phyloP scores from a whole-genome alignment of 1,140 invertebrate species.

The Brachystomella parvula region DNA sequence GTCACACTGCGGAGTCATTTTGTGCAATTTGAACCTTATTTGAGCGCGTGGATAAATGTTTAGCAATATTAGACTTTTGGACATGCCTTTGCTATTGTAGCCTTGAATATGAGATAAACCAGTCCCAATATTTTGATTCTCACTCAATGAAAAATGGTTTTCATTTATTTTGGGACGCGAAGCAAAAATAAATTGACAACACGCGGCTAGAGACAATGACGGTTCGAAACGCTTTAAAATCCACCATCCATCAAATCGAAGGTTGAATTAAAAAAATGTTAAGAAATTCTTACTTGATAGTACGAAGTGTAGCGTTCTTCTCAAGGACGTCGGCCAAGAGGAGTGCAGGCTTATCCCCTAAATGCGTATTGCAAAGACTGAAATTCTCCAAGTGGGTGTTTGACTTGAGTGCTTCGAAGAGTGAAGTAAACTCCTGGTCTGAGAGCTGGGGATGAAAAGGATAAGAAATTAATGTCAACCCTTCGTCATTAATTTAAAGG shows the following conservation, averaged over 20 bases:
- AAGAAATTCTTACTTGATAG: conserved; percentile 60
- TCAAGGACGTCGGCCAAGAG: conserved; percentile 74
- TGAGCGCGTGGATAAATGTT: no score
- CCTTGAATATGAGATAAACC: no score
- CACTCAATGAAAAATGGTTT: conserved; percentile 16
- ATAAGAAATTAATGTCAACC: conserved; percentile 13
- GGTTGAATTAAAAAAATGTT: neutral
- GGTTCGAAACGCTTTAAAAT: neutral
- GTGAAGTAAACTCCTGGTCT: conserved; percentile 82
- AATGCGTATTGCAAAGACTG: conserved; percentile 84
- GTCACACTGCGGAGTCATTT: no score
- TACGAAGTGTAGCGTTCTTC: conserved; percentile 75
- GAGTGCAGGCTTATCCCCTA: conserved; percentile 78
- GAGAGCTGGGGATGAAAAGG: conserved; percentile 67
- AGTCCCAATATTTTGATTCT: conserved; percentile 16
- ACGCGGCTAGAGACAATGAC: neutral
- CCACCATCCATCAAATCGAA: neutral
- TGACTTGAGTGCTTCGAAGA: conserved; percentile 77
- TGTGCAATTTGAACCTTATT: neutral
- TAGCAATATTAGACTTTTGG: no score
- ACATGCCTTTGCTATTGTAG: no score
- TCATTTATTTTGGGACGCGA: conserved; percentile 5
- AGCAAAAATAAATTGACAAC: neutral
- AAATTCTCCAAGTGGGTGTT: conserved; percentile 89
- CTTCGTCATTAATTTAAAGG: neutral